Evolutionary conservation across 1,140 invertebrate species (phyloP), one percentile per base, ranked within the genome.

Genomic region (Drosophila paulistorum): DNA sequence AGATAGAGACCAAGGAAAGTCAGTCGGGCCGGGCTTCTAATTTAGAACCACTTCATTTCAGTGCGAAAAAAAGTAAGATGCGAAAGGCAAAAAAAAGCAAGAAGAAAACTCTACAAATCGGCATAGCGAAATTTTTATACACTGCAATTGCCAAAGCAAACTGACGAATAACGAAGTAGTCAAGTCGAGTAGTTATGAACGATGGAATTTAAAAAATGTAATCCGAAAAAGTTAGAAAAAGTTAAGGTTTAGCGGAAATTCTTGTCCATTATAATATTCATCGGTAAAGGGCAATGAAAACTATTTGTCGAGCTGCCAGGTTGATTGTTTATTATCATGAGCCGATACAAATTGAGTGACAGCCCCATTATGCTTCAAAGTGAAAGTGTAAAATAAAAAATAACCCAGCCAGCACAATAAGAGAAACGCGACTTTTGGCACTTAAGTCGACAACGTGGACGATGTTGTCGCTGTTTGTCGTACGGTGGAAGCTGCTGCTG

Each of bases 21-120:
- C 42, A 48, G 61, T 23, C 30, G 23, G 9, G 41, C 39, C 30
- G 42, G 33, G 64, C 51, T 65, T 55, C 64, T 65, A 65, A 65
- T 65, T 65, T 65, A 57, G 51, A 65, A 65, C 35, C 64, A 65
- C 64, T 65, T 65, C 64, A 65, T 65, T 65, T 55, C 37, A 64
- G 41, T 64, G 42, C 26, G 61, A 64, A 45, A 42, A 42, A 48
- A 45, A 48, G 42, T 6, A 17, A n/a, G 20, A 51, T 23, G 4
- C 30, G 26, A 64, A 64, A 51, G 17, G 14, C 54, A 39, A 54
- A 35, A 26, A 20, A 14, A 54, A 54, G 17, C n/a, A n/a, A 54
- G 30, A 1, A 30, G 37, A 11, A 14, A 57, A 11, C 37, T 59
- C n/a, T 7, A 57, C 54, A 37, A 33, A 10, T 37, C 9, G 7